Evolutionary conservation across 53 echinoderm and acorn worm species (phyloP).

Genomic region (Crossaster papposus): DNA sequence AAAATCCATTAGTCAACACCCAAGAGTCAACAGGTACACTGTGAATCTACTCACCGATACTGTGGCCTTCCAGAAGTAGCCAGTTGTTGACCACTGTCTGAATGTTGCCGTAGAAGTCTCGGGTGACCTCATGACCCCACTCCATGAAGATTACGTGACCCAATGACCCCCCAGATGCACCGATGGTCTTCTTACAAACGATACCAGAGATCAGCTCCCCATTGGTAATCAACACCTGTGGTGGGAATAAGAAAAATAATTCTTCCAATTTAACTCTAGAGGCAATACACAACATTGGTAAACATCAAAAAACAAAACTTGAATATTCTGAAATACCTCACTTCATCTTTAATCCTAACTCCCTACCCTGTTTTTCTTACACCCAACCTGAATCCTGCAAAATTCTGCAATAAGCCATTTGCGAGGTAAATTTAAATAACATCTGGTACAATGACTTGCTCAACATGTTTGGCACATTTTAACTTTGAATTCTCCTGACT

Average conservation of each 20-base stretch:
- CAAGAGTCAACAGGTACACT: too few relatives aligned
- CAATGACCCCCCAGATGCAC: conserved; percentile 92
- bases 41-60: conserved; percentile 35
- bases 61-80: conserved; percentile 89
- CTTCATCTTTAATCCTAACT: too few relatives aligned
- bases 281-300: not conserved
- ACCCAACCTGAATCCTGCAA: too few relatives aligned
- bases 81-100: conserved; percentile 97
- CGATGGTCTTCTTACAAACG: conserved; percentile 97
- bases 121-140: conserved; percentile 86
- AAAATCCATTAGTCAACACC: too few relatives aligned
- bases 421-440: too few relatives aligned
- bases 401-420: too few relatives aligned
- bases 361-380: too few relatives aligned
- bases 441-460: too few relatives aligned
- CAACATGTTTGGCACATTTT: too few relatives aligned
- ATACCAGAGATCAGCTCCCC: conserved; percentile 98
- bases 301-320: too few relatives aligned
- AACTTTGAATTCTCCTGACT: too few relatives aligned
- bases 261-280: not conserved
- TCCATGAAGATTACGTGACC: conserved; percentile 99
- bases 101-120: conserved; percentile 97
- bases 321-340: too few relatives aligned
- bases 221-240: conserved; percentile 91
- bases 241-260: not conserved